Percentiles rank a stretch among this genome's conserved stretches.
Conservation (phyloP, 1,140 invertebrate genomes). For the Drosophila azteca region DNA sequence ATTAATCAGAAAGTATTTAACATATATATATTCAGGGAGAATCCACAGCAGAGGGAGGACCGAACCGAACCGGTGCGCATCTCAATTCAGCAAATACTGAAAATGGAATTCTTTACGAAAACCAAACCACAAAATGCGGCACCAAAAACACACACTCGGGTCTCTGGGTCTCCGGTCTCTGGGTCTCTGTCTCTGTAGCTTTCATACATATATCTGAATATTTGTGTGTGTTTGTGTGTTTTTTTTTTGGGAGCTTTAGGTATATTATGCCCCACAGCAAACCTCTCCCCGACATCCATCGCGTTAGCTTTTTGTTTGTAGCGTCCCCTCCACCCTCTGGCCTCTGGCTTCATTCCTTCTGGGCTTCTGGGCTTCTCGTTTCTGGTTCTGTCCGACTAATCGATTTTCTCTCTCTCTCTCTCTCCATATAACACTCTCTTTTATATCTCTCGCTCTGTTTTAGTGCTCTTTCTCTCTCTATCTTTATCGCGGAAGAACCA, state of each 20-base stretch:
- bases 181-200: conserved; percentile 67
- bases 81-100: conserved; percentile 83
- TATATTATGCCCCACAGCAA: conserved; percentile 47
- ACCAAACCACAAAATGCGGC: conserved; percentile 75
- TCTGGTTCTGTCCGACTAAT: conserved; percentile 50
- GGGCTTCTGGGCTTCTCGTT: too few species aligned
- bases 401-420: conserved; percentile 55
- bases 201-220: conserved; percentile 35
- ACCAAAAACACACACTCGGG: conserved; percentile 66
- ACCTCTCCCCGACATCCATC: conserved; percentile 18
- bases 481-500: conserved; percentile 25
- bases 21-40: conserved; percentile 10
- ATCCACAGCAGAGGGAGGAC: neutral
- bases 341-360: conserved; percentile 15
- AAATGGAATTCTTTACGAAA: conserved; percentile 81
- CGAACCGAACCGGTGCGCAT: conserved; percentile 70
- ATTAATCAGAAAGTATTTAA: conserved; percentile 13
- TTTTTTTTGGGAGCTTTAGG: conserved; percentile 53
- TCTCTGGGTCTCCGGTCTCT: conserved; percentile 21
- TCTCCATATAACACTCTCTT: conserved; percentile 8
- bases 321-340: conserved; percentile 23
- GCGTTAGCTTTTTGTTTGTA: conserved; percentile 45
- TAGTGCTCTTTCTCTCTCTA: conserved; percentile 3
- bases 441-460: conserved; percentile 1
- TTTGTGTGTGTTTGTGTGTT: conserved; percentile 18